phyloP scores from a whole-genome alignment of 1,140 invertebrate species.

The Asbolus verrucosus region DNA sequence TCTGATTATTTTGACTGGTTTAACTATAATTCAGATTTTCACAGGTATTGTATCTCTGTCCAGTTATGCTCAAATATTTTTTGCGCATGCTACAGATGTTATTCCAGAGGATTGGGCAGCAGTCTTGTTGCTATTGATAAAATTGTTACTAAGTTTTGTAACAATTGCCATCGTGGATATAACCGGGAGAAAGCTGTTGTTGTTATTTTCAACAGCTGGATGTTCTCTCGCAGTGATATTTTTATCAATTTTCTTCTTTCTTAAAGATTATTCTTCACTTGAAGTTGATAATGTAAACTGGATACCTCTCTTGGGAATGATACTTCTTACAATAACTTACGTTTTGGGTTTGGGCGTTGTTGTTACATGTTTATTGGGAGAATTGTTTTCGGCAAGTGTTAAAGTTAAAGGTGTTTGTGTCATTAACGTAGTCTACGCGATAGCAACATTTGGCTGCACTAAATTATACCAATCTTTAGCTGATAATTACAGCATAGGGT shows the following conservation, averaged over 20 bases:
- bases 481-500: slow-evolving; percentile 72
- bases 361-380: slow-evolving; percentile 78
- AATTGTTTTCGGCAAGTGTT: slow-evolving; percentile 80
- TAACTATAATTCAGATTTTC: slow-evolving; percentile 70
- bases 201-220: slow-evolving; percentile 72
- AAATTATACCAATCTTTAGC: slow-evolving; percentile 77
- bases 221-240: slow-evolving; percentile 68
- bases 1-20: slow-evolving; percentile 72
- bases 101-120: slow-evolving; percentile 56
- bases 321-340: slow-evolving; percentile 78
- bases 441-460: slow-evolving; percentile 81
- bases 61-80: slow-evolving; percentile 81
- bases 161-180: slow-evolving; percentile 78
- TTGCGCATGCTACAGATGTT: slow-evolving; percentile 70
- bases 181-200: slow-evolving; percentile 75
- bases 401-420: slow-evolving; percentile 78
- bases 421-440: slow-evolving; percentile 76
- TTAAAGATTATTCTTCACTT: slow-evolving; percentile 64
- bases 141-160: slow-evolving; percentile 72
- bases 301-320: slow-evolving; percentile 75
- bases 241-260: slow-evolving; percentile 74
- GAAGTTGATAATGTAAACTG: slow-evolving; percentile 47
- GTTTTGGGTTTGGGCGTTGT: slow-evolving; percentile 78
- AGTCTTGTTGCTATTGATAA: slow-evolving; percentile 75
- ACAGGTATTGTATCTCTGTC: slow-evolving; percentile 79